A percentile compares a stretch with the other conserved stretches of the same genome.
These are phyloP conservation scores for Aptenodytes forsteri DNA, from an alignment of 2,113 vertebrate genomes.

Conservation along the genomic window DNA sequence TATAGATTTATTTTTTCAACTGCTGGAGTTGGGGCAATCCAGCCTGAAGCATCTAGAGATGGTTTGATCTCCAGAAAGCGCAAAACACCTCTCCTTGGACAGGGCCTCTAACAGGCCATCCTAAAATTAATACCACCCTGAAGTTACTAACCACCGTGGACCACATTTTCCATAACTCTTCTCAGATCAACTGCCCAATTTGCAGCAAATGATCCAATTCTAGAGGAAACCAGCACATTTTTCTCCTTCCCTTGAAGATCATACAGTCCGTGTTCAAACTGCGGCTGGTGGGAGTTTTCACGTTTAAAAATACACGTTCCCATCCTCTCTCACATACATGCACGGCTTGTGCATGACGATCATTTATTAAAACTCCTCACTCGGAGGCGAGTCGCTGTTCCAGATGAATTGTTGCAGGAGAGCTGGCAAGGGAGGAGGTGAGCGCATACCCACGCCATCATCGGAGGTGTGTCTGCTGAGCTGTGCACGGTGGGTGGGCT, in stretches of 20 bases:
- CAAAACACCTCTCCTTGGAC: not conserved
- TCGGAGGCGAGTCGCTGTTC: not conserved
- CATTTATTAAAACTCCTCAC: not conserved
- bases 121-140: not conserved
- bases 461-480: not conserved
- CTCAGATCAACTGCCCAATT: not conserved
- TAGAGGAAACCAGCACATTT: conserved; percentile 27
- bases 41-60: not conserved
- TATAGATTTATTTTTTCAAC: not conserved
- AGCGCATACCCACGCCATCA: not conserved
- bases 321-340: not conserved
- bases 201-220: not conserved
- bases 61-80: not conserved
- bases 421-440: conserved; percentile 1
- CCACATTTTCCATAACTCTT: not conserved
- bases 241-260: conserved; percentile 11
- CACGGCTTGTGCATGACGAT: not conserved
- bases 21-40: not conserved
- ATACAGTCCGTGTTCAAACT: not conserved
- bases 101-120: not conserved
- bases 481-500: not conserved
- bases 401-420: not conserved
- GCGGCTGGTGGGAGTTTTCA: conserved; percentile 41
- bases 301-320: conserved; percentile 47
- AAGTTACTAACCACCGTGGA: not conserved